These are phyloP conservation scores for Zoanthus gigantus DNA, from an alignment of 92 coral and sea anemone genomes.

Conservation along the genomic window DNA sequence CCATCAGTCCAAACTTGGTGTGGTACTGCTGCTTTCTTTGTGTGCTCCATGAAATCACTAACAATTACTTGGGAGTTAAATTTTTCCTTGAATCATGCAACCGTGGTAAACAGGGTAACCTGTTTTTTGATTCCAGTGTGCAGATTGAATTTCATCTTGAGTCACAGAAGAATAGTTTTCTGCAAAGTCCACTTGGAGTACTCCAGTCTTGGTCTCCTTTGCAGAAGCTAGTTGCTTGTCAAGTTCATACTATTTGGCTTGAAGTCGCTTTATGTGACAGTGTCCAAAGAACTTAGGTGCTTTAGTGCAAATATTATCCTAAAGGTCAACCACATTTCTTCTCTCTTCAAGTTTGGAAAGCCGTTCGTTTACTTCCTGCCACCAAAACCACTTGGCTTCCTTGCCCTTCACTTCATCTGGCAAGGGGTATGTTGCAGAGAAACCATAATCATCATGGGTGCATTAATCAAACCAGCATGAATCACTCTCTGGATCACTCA, in stretches of 20 bases:
- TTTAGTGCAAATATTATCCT: slow-evolving; percentile 48
- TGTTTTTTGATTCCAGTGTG: slow-evolving; percentile 63
- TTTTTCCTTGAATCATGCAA: slow-evolving; percentile 52
- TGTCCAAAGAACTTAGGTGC: slow-evolving; percentile 42
- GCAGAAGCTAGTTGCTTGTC: slow-evolving; percentile 53
- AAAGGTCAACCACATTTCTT: slow-evolving; percentile 40
- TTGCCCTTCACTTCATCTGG: slow-evolving; percentile 49
- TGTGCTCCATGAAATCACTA: slow-evolving; percentile 60
- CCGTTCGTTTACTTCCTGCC: neutral
- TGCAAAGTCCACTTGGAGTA: slow-evolving; percentile 56
- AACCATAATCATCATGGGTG: slow-evolving; percentile 46
- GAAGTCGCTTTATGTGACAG: slow-evolving; percentile 55
- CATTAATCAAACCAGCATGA: slow-evolving; percentile 54
- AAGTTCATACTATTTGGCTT: slow-evolving; percentile 53
- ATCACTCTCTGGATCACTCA: slow-evolving; percentile 59
- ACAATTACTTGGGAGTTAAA: slow-evolving; percentile 54
- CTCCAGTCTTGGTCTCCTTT: slow-evolving; percentile 24
- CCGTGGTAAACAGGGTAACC: slow-evolving; percentile 63
- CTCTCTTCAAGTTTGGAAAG: slow-evolving; percentile 52
- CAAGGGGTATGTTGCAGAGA: slow-evolving; percentile 40
- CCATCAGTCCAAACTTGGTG: slow-evolving; percentile 64
- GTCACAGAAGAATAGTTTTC: slow-evolving; percentile 49
- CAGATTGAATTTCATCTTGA: slow-evolving; percentile 61
- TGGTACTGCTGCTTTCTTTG: slow-evolving; percentile 54
- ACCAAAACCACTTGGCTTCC: neutral